A percentile compares a stretch with the other conserved stretches of the same genome.
Conservation (phyloP, 2,113 vertebrate genomes). For the Sphaerodactylus townsendi region DNA sequence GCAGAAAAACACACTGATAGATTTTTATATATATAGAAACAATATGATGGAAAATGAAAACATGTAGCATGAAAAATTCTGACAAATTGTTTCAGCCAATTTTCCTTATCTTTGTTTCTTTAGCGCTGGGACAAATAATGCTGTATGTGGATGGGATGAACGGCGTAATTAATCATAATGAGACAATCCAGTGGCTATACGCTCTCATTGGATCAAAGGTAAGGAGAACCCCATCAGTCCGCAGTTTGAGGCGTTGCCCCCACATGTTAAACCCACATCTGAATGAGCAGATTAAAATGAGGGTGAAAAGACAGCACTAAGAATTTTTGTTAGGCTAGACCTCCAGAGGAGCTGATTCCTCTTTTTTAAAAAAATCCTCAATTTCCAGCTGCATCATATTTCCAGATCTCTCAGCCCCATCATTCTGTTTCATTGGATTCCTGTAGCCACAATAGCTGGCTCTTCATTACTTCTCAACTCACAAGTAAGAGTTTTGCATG, state of each 20-base stretch:
- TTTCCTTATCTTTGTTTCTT: slow-evolving; percentile 48
- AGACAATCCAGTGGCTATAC: slow-evolving; percentile 97
- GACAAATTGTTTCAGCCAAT: slow-evolving; percentile 26
- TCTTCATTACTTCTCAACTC: background rate
- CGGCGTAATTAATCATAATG: slow-evolving; percentile 93
- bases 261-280: background rate
- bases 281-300: background rate
- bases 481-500: background rate
- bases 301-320: background rate
- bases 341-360: too few species aligned
- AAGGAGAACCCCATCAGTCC: slow-evolving; percentile 51
- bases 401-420: background rate
- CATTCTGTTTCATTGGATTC: background rate
- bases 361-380: too few species aligned
- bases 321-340: background rate
- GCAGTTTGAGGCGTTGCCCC: background rate
- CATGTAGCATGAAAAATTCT: background rate
- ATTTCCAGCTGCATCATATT: background rate
- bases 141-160: slow-evolving; percentile 99
- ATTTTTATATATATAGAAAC: too few species aligned
- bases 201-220: slow-evolving; percentile 95
- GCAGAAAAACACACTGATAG: too few species aligned
- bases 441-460: background rate
- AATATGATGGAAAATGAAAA: too few species aligned
- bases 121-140: slow-evolving; percentile 98